These are phyloP conservation scores for Carassius auratus DNA, from an alignment of 2,113 vertebrate genomes.

Conservation along the genomic window DNA sequence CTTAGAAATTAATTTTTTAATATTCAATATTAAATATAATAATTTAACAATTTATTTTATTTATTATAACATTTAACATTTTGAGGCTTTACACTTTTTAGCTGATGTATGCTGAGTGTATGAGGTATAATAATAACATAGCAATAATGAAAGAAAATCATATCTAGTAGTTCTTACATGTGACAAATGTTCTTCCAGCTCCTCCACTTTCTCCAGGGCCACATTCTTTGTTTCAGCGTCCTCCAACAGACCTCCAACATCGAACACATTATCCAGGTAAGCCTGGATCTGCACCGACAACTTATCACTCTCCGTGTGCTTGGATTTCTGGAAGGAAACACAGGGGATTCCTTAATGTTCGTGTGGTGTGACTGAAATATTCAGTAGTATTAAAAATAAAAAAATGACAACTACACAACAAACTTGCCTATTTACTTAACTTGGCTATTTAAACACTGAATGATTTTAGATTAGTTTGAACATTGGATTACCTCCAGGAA, in stretches of 20 bases:
- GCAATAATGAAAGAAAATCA: not conserved
- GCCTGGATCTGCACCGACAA: conserved; percentile 97
- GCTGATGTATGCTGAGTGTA: not conserved
- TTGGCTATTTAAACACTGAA: not conserved
- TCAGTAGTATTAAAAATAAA: not conserved
- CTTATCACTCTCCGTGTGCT: conserved; percentile 97
- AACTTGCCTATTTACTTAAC: not conserved
- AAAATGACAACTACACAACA: not conserved
- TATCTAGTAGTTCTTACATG: conserved; percentile 78
- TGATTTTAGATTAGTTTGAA: not conserved
- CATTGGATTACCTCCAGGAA: conserved; percentile 84
- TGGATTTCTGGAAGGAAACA: conserved; percentile 82
- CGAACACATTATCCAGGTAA: conserved; percentile 96
- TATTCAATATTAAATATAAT: no score
- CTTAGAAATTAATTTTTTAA: no score
- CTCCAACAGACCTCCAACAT: conserved; percentile 93
- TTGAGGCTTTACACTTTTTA: not conserved
- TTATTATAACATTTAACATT: not conserved
- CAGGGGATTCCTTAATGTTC: not conserved
- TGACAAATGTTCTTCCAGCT: conserved; percentile 95
- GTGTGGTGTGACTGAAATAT: not conserved
- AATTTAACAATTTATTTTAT: not conserved
- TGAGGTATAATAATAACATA: not conserved
- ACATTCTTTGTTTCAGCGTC: conserved; percentile 97
- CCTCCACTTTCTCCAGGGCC: conserved; percentile 96